Base-by-base conservation (phyloP, 2,113 vertebrate genomes). In the Stigmatopora argus region DNA sequence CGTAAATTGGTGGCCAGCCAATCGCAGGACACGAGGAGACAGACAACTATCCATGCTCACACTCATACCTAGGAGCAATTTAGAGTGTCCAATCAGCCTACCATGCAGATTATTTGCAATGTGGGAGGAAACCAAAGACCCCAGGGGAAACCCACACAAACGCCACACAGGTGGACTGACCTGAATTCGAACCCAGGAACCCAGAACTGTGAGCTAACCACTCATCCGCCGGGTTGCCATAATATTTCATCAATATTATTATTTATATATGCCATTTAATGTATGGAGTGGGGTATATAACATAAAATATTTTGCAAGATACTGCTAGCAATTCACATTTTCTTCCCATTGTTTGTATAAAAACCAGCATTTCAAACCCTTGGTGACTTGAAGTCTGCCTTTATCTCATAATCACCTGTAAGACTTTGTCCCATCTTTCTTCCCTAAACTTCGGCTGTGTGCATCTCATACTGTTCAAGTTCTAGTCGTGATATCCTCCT, bases 381-480 rank as follows among this genome's bases (percentile, higher is more conserved):
- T 41, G 57, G 67, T 2, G 53, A 66, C 49, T 17, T 55, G 41
- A 64, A 67, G 64, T 74, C 75, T 44, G 80, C 78, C 89, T 86
- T 86, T 86, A 90, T 91, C 88, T 83, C 82, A 86, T 90, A 91
- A 90, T 86, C 79, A 90, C 76, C 88, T 60, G 73, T 87, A 86
- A 78, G 83, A 84, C 18, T 67, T 77, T 84, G 82, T 82, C 84
- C 75, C 23, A 53, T 75, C 65, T 72, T 69, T 78, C 57, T 55
- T 68, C 71, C 79, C 77, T 7, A 60, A 38, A 52, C 67, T 66
- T 57, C 48, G 62, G 68, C 47, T 57, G 69, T 67, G 74, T 41
- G 51, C 65, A 41, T 72, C 58, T 64, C 46, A 34, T 52, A 46
- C 64, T 56, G 73, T 80, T 77, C 71, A 44, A 72, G 59, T 62